Base-by-base conservation (phyloP, 2,888 invertebrate genomes). In the Heteropelma amictum region DNA sequence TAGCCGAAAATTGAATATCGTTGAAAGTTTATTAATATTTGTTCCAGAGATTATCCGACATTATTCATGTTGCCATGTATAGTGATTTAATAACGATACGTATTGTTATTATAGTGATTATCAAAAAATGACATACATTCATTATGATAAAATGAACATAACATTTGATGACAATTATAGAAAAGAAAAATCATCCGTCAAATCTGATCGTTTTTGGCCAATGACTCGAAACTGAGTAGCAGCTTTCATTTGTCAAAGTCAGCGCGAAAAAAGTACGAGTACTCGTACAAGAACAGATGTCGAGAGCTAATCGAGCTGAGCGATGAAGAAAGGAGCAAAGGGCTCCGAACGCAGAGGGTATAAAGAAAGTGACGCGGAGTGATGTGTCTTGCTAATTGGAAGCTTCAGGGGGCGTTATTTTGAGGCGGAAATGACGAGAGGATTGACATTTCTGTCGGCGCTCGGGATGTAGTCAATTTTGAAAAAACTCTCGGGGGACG, bases 301-400 rank as follows among this genome's bases (percentile, higher is more conserved):
- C 23, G 33, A 23, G 45, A 45, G 35, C 53, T 61, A 67, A 72
- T 68, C 54, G 38, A 35, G 58, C 26, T 14, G 30, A 47, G 51
- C 33, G 30, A 26, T 14, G 33, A 64, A 51, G 17, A 35, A 21
- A 30, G 33, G 33, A 54, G 40, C 19, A 19, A 26, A 47, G 10
- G 35, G 12, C 21, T 38, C 49, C 8, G 17, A 30, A 28, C 7
- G 42, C 5, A 14, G 12, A 6, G n/a, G n/a, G n/a, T n/a, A n/a
- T n/a, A 7, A 1, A 40, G 40, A 17, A 7, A 23, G 17, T n/a
- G 21, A 23, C 4, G 23, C 2, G 2, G 33, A 33, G 33, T 10
- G 45, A 14, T 30, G 28, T 23, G 67, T 53, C 53, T 38, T 65
- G 68, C 56, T 73, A 68, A 68, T 73, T 68, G 72, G 30, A 73